A percentile compares a stretch with the other conserved stretches of the same genome.
These are phyloP conservation scores for Amiota communis DNA, from an alignment of 2,888 invertebrate species.

Conservation along the genomic window DNA sequence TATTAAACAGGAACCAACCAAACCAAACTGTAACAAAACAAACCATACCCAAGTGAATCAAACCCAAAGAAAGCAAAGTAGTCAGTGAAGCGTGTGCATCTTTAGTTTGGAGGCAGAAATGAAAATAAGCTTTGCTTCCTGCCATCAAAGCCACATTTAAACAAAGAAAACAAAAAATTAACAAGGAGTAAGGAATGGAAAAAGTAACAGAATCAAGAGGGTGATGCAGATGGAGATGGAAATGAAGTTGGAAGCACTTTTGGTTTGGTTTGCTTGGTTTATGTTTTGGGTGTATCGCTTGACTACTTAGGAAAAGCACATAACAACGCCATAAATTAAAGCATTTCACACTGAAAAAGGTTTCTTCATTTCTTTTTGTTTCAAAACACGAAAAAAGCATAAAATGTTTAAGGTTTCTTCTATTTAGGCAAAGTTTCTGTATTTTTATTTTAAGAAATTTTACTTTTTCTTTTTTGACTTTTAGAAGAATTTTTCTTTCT, in stretches of 20 bases:
- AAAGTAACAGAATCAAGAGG: too few relatives aligned
- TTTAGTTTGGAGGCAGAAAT: neutral
- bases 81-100: constrained; percentile 8
- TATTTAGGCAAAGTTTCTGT: neutral
- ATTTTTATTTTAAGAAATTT: neutral
- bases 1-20: neutral
- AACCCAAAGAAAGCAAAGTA: neutral
- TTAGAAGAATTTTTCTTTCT: neutral
- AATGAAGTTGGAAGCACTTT: constrained; percentile 5
- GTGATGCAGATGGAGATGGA: neutral
- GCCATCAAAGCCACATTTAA: too few relatives aligned
- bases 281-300: neutral
- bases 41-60: neutral
- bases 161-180: too few relatives aligned
- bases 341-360: neutral
- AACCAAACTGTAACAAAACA: neutral
- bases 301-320: neutral
- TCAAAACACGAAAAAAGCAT: neutral
- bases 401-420: constrained; percentile 11
- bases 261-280: neutral
- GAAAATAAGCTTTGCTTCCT: neutral
- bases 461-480: neutral
- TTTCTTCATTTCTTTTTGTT: neutral
- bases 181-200: too few relatives aligned
- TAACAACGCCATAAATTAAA: neutral